Evolutionary conservation across 2,888 invertebrate species (phyloP).

Genomic region (Eudemis profundana): DNA sequence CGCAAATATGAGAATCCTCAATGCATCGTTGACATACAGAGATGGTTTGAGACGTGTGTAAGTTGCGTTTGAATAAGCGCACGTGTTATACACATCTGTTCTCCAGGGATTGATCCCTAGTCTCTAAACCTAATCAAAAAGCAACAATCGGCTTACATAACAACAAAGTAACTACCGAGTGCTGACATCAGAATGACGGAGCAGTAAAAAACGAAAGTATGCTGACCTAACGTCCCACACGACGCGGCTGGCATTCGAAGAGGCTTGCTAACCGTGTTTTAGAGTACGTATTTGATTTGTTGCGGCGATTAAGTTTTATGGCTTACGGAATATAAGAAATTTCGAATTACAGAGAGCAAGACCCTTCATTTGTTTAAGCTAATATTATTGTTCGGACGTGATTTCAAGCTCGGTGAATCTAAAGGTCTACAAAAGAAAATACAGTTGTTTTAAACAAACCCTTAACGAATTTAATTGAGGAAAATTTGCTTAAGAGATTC

Average conservation of each 20-base stretch:
- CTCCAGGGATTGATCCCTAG: neutral
- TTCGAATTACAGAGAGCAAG: constrained; percentile 9
- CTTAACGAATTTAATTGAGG: constrained; percentile 8
- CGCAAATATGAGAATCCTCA: constrained; percentile 23
- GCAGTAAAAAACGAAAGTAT: constrained; percentile 57
- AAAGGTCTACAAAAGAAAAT: constrained; percentile 1
- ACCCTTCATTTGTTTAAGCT: constrained; percentile 33
- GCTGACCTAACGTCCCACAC: constrained; percentile 51
- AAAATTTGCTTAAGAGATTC: neutral
- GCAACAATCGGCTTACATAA: constrained; percentile 34
- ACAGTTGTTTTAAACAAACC: neutral
- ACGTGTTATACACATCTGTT: neutral
- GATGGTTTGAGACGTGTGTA: neutral
- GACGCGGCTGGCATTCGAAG: constrained; percentile 48
- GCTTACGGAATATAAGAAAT: constrained; percentile 18
- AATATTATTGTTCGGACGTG: constrained; percentile 21
- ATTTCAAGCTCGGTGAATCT: neutral
- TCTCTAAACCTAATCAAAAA: constrained; percentile 33
- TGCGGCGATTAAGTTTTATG: constrained; percentile 36
- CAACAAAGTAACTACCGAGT: constrained; percentile 32
- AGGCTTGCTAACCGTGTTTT: constrained; percentile 27
- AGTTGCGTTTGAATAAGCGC: neutral
- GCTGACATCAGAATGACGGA: constrained; percentile 42
- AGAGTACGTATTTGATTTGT: constrained; percentile 37
- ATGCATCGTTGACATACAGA: constrained; percentile 9